Percentiles rank a stretch among this genome's conserved stretches.
phyloP scores from a whole-genome alignment of 2,888 invertebrate genomes.

The Terebella lapidaria region DNA sequence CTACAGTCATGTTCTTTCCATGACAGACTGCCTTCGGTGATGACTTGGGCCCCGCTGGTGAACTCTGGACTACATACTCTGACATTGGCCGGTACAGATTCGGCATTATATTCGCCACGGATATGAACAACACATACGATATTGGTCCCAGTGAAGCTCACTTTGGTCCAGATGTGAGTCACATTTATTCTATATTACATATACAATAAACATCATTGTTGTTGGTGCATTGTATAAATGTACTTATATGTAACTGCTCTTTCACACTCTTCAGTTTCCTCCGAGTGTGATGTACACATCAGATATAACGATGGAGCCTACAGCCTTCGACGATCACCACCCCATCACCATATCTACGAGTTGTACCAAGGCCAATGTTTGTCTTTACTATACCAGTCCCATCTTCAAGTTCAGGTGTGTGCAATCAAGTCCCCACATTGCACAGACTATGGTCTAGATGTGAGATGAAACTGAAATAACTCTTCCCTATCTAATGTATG shows the following conservation, averaged over 20 bases:
- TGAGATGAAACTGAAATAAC: too few species aligned
- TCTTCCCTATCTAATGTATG: too few species aligned
- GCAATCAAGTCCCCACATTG: too few species aligned
- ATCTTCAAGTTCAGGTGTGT: background rate
- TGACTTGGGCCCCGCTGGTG: slow-evolving; percentile 17
- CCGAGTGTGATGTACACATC: background rate
- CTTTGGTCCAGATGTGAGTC: background rate
- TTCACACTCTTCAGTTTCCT: too few species aligned
- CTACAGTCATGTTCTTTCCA: too few species aligned
- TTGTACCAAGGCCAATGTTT: background rate
- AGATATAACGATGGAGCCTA: background rate
- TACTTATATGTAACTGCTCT: too few species aligned
- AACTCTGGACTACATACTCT: slow-evolving; percentile 23
- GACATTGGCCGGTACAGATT: slow-evolving; percentile 11
- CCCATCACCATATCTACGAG: background rate
- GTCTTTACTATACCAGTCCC: slow-evolving; percentile 1
- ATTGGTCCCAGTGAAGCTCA: background rate
- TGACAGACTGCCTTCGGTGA: slow-evolving; percentile 22
- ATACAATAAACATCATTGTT: background rate
- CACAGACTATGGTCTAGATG: too few species aligned
- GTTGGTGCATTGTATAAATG: background rate
- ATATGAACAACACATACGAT: background rate
- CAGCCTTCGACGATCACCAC: background rate
- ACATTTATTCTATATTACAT: background rate
- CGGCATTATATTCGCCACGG: slow-evolving; percentile 17